phyloP scores from a whole-genome alignment of 2,797 vertebrate genomes.

The Gymnoscopelus braueri region DNA sequence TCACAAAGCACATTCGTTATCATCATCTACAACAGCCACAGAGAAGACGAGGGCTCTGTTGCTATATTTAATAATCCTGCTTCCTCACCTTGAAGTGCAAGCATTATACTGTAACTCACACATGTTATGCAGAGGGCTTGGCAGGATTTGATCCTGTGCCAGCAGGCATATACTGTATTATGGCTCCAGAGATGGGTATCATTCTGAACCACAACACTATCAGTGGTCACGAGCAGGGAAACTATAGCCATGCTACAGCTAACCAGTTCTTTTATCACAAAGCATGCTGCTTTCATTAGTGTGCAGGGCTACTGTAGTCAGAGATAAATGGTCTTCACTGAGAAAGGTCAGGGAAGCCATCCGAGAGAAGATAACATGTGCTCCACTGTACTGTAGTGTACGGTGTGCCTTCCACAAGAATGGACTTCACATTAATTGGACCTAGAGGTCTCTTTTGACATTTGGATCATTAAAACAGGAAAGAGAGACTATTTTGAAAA shows the following conservation, averaged over 20 bases:
- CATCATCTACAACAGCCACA: too few species aligned
- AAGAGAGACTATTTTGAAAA: too few species aligned
- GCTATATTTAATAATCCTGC: too few species aligned
- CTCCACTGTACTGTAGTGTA: neutral
- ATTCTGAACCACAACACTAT: neutral
- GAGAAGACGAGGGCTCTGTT: too few species aligned
- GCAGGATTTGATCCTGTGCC: too few species aligned
- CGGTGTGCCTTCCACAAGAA: neutral
- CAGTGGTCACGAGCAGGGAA: neutral
- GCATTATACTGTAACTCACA: too few species aligned
- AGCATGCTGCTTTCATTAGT: conserved; percentile 29
- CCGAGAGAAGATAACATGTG: neutral
- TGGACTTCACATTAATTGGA: conserved; percentile 1
- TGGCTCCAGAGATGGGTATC: neutral
- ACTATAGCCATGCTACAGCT: too few species aligned
- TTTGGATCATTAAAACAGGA: too few species aligned
- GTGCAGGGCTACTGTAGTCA: conserved; percentile 24
- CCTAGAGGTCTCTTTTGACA: neutral
- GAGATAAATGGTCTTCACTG: neutral
- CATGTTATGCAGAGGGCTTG: too few species aligned
- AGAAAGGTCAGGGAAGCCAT: conserved; percentile 10
- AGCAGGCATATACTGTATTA: too few species aligned
- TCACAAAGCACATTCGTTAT: too few species aligned
- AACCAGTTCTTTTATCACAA: conserved; percentile 36
- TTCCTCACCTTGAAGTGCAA: too few species aligned